Conservation (phyloP, 1,140 invertebrate species). For the Frieseomelitta varia region DNA sequence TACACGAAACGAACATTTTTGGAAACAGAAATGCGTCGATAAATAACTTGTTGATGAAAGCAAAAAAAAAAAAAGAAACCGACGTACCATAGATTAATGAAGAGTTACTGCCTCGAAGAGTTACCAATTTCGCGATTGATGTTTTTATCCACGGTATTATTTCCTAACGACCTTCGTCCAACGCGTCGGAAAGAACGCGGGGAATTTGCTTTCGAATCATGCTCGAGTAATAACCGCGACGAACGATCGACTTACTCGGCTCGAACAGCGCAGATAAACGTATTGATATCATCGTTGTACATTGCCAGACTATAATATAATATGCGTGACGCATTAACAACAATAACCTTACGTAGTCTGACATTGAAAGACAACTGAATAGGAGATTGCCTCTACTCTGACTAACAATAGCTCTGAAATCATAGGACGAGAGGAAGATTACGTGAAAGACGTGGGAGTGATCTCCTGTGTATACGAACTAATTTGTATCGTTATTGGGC, state of each 20-base stretch:
- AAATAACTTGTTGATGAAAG: too few species aligned
- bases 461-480: too few species aligned
- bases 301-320: background rate
- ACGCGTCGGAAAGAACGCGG: conserved; percentile 2
- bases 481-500: too few species aligned
- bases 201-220: conserved; percentile 36
- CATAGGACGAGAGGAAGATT: background rate
- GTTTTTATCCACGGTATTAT: background rate
- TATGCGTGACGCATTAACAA: background rate
- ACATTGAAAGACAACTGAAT: background rate
- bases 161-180: conserved; percentile 8
- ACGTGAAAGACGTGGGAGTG: background rate
- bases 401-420: background rate
- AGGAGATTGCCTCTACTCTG: background rate
- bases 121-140: too few species aligned
- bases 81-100: too few species aligned
- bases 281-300: background rate
- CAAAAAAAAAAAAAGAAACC: too few species aligned
- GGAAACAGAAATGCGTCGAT: too few species aligned
- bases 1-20: too few species aligned
- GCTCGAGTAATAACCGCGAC: conserved; percentile 3
- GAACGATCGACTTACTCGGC: background rate
- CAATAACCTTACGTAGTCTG: background rate
- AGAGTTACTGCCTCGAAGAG: too few species aligned
- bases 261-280: conserved; percentile 14